phyloP scores from a whole-genome alignment of 2,797 vertebrate genomes.

The Sparidentex hasta region DNA sequence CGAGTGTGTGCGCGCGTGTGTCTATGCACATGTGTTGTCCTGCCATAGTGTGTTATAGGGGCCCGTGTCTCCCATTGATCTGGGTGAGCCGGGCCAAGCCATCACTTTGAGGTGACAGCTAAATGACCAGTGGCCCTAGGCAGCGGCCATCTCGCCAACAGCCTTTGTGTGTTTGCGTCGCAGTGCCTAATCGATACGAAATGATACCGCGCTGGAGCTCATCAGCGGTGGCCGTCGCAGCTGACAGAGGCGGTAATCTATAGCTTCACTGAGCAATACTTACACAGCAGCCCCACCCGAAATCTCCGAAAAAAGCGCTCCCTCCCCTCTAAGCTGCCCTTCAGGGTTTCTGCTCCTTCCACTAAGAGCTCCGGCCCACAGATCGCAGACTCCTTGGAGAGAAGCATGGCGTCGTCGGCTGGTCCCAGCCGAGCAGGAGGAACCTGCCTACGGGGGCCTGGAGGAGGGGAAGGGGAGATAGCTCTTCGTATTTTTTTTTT shows the following conservation, averaged over 20 bases:
- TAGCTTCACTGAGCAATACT: constrained; percentile 78
- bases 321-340: constrained; percentile 68
- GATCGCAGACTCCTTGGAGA: constrained; percentile 74
- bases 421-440: constrained; percentile 44
- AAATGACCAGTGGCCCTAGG: constrained; percentile 80
- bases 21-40: constrained; percentile 24
- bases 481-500: constrained; percentile 63
- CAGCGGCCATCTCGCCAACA: constrained; percentile 70
- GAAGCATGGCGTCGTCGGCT: constrained; percentile 54
- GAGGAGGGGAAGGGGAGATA: constrained; percentile 38
- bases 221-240: constrained; percentile 81
- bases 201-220: constrained; percentile 81
- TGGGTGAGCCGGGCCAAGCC: constrained; percentile 59
- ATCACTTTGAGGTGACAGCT: constrained; percentile 85
- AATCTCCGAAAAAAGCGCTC: constrained; percentile 31
- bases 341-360: constrained; percentile 59
- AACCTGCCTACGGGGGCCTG: constrained; percentile 61
- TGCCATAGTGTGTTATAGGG: constrained; percentile 45
- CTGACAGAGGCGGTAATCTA: constrained; percentile 82
- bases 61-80: constrained; percentile 78
- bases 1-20: constrained; percentile 8
- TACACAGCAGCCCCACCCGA: constrained; percentile 32
- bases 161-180: constrained; percentile 70
- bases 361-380: constrained; percentile 45
- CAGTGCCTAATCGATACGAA: constrained; percentile 79